Evolutionary conservation across 2,113 vertebrate genomes (phyloP).

Genomic region (Trochalopteron elliotii): DNA sequence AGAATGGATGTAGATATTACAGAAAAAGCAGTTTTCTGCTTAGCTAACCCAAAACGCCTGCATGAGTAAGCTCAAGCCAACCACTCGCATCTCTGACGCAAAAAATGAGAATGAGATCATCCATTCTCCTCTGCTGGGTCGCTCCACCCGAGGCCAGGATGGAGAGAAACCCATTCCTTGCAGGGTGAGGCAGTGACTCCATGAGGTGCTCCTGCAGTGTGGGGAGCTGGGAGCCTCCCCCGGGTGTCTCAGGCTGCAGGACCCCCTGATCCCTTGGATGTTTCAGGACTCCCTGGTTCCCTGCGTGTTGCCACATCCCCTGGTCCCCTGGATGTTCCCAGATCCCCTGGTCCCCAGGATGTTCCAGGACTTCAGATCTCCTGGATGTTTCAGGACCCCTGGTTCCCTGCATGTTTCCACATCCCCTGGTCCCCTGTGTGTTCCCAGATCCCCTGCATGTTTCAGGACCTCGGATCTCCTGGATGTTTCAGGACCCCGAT

Average conservation of each 20-base stretch:
- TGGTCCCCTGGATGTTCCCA: too few species aligned
- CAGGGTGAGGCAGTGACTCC: background rate
- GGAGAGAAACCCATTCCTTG: background rate
- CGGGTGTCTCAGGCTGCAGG: accelerated
- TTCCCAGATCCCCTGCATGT: background rate
- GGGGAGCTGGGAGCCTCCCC: background rate
- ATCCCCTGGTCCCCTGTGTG: too few species aligned
- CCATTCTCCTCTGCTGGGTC: accelerated
- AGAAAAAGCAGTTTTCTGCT: background rate
- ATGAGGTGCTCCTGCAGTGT: accelerated
- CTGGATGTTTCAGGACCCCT: too few species aligned
- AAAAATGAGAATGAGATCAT: background rate
- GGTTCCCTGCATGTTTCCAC: background rate
- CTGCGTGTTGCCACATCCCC: background rate
- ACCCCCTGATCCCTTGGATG: background rate
- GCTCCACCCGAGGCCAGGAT: background rate
- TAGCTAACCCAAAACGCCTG: background rate
- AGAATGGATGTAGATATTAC: accelerated
- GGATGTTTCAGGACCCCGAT: background rate
- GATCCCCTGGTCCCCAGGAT: too few species aligned
- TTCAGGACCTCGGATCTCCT: too few species aligned
- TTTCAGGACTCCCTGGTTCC: background rate
- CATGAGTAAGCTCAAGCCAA: background rate
- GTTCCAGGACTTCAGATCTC: background rate
- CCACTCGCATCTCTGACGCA: accelerated